Evolutionary conservation across 2,113 vertebrate genomes (phyloP).

Genomic region (Bolborhynchus lineola): DNA sequence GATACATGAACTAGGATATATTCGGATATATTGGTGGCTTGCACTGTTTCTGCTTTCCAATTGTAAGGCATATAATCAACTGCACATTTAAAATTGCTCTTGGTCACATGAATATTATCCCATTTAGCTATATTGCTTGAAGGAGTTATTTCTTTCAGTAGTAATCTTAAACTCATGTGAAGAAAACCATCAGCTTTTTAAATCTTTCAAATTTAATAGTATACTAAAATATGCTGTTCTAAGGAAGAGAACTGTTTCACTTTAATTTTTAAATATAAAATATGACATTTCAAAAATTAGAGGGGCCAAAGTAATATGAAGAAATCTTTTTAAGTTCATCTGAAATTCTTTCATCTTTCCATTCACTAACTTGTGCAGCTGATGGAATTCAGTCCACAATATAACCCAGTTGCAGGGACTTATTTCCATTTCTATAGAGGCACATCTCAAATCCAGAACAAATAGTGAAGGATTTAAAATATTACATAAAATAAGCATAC

Average conservation of each 20-base stretch:
- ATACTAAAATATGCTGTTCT: background rate
- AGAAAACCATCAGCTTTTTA: background rate
- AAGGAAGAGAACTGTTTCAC: background rate
- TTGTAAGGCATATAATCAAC: background rate
- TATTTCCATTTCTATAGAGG: slow-evolving; percentile 72
- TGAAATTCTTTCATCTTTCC: slow-evolving; percentile 7
- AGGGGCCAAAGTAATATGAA: background rate
- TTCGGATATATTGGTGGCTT: background rate
- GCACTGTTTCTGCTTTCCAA: background rate
- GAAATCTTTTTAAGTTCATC: slow-evolving; percentile 14
- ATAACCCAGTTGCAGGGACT: slow-evolving; percentile 25
- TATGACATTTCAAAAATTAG: background rate
- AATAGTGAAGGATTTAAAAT: slow-evolving; percentile 41
- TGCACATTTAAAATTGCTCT: background rate
- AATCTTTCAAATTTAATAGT: background rate
- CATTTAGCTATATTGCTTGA: background rate
- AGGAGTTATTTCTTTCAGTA: background rate
- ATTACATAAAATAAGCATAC: slow-evolving; percentile 41
- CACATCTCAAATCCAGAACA: slow-evolving; percentile 55
- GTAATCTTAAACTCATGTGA: background rate
- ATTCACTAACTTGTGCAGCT: background rate
- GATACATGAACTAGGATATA: background rate
- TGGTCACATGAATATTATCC: background rate
- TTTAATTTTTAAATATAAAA: slow-evolving; percentile 6
- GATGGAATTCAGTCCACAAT: slow-evolving; percentile 35